Evolutionary conservation across 37 sponge, comb jelly and placozoan species (phyloP).

Genomic region (Geodia barretti): DNA sequence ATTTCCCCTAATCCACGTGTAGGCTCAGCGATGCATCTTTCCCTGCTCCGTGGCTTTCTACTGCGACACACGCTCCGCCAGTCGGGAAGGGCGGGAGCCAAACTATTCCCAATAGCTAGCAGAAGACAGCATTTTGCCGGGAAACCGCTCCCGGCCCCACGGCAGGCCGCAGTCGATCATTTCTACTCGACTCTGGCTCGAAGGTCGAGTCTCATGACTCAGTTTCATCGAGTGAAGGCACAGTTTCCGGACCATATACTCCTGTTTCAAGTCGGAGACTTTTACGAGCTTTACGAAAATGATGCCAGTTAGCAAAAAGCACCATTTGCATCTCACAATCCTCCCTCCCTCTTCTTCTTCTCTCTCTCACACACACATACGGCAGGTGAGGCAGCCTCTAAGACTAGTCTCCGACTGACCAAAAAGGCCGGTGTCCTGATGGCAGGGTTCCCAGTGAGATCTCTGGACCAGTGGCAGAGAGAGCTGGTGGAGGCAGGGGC

Average conservation of each 20-base stretch:
- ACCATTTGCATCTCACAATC: background rate
- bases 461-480: constrained; percentile 78
- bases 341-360: background rate
- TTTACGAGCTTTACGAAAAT: constrained; percentile 81
- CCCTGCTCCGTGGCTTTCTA: background rate
- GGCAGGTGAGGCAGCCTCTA: constrained; percentile 45
- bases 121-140: too few relatives aligned
- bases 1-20: background rate
- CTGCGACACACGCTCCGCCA: too few relatives aligned
- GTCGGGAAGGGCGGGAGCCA: too few relatives aligned
- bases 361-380: background rate
- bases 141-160: too few relatives aligned
- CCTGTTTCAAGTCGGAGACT: constrained; percentile 93
- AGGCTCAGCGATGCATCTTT: background rate
- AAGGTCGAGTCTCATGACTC: constrained; percentile 38
- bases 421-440: constrained; percentile 48
- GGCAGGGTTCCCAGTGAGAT: constrained; percentile 79
- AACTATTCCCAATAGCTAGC: too few relatives aligned
- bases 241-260: constrained; percentile 69
- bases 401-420: constrained; percentile 66
- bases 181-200: constrained; percentile 5
- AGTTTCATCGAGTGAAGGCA: constrained; percentile 66
- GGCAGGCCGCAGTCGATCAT: too few relatives aligned
- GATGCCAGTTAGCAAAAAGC: constrained; percentile 60
- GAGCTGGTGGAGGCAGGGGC: constrained; percentile 76